Base-by-base conservation (phyloP, 2,888 invertebrate genomes). In the Drosophila kanekoi region DNA sequence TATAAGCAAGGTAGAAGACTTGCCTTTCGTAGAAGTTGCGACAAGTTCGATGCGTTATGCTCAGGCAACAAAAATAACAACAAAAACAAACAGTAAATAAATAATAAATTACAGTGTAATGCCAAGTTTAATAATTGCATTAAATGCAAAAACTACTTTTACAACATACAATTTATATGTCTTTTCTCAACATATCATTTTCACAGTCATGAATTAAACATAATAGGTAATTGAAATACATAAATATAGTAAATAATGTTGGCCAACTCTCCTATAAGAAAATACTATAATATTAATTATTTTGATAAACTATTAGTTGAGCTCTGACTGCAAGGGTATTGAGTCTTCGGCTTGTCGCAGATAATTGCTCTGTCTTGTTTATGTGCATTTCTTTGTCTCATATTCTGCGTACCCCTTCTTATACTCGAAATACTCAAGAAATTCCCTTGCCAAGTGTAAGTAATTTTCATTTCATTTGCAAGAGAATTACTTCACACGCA, bases 381-480 rank as follows among this genome's bases (percentile, higher is more conserved):
- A 54, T 68, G 41, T 77, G 67, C 68, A 41, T 54, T 54, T 61
- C 33, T 23, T 44, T 60, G 37, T 48, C 28, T 8, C 41, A 58
- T 40, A 41, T 48, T 64, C 45, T 18, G 11, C n/a, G 11, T 40
- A 20, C 11, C 20, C 54, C 37, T 47, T 69, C 45, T 37, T 23
- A 4, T 13, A 18, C 23, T 9, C 40, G 52, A 8, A 28, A 28
- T 28, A 40, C 28, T 54, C 20, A 32, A 38, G 18, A 13, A 32
- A 76, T 72, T 72, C 63, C 60, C 68, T 47, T 48, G 70, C 47
- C 65, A 73, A 70, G 59, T 57, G 53, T 59, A 52, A 65, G 76
- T 78, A 82, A 82, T 80, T 81, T 84, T 74, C 71, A 62, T 81
- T 79, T 79, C 63, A 84, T 79, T 85, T 78, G 76, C 77, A 73